phyloP scores from a whole-genome alignment of 1,140 invertebrate species.

The Cotesia chilonis region DNA sequence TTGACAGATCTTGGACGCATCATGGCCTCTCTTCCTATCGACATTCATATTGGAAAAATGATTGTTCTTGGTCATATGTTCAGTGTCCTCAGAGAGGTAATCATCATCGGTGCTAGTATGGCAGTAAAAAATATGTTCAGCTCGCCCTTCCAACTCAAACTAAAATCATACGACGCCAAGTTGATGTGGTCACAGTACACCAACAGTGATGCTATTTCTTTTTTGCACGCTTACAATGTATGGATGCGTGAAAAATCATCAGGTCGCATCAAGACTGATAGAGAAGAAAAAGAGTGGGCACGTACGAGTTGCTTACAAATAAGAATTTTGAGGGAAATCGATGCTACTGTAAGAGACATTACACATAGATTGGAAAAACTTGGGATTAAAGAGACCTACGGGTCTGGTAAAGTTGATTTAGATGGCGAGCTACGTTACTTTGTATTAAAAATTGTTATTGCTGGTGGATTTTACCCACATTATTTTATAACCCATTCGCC shows the following conservation, averaged over 20 bases:
- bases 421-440: conserved; percentile 65
- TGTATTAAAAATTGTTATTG: conserved; percentile 72
- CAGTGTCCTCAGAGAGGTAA: conserved; percentile 82
- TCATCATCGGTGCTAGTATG: conserved; percentile 89
- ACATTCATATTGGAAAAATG: conserved; percentile 83
- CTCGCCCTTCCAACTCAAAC: conserved; percentile 74
- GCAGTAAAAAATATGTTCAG: conserved; percentile 84
- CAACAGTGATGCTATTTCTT: conserved; percentile 85
- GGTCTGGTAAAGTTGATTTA: conserved; percentile 57
- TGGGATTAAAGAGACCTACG: conserved; percentile 64
- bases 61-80: conserved; percentile 90
- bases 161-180: conserved; percentile 81
- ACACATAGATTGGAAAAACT: conserved; percentile 68
- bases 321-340: conserved; percentile 76
- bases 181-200: conserved; percentile 82
- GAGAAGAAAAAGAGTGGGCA: conserved; percentile 76
- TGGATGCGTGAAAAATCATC: conserved; percentile 51
- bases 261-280: conserved; percentile 45
- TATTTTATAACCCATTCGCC: conserved; percentile 75
- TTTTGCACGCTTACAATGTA: conserved; percentile 82
- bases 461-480: conserved; percentile 85
- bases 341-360: conserved; percentile 76
- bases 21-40: conserved; percentile 84
- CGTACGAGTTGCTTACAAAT: conserved; percentile 77
- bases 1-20: conserved; percentile 87